Conservation (phyloP, 1,140 invertebrate genomes). For the Physella acuta region DNA sequence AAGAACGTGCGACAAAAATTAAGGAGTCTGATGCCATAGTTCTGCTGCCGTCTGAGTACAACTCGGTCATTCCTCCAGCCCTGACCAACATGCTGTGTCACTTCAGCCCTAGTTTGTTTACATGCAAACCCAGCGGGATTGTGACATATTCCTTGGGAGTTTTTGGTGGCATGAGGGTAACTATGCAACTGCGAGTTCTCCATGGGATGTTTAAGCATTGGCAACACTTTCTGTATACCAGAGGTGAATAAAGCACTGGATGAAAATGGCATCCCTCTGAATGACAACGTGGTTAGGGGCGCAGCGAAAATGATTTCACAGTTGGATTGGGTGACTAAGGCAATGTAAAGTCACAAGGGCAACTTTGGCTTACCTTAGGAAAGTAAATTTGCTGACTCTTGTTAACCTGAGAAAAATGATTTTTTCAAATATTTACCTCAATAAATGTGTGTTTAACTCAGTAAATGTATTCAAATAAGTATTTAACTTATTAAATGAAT, state of each 20-base stretch:
- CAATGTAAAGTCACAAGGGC: not conserved
- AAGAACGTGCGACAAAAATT: constrained; percentile 52
- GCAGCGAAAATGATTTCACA: not conserved
- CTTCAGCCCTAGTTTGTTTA: constrained; percentile 57
- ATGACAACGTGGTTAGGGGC: not conserved
- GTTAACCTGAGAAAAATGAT: too few species aligned
- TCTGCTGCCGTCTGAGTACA: constrained; percentile 62
- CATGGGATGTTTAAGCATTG: not conserved
- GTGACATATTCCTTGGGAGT: constrained; percentile 57
- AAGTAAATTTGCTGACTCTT: too few species aligned
- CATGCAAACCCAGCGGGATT: constrained; percentile 61
- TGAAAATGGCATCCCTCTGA: not conserved
- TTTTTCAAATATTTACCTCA: too few species aligned
- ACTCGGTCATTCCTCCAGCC: constrained; percentile 60
- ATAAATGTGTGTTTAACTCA: too few species aligned
- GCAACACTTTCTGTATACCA: not conserved
- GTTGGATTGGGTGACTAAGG: not conserved
- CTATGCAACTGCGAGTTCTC: not conserved
- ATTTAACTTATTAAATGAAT: too few species aligned
- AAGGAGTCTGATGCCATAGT: constrained; percentile 59
- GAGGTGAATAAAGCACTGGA: not conserved
- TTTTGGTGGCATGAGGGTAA: not conserved
- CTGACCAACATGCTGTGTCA: constrained; percentile 62
- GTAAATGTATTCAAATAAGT: too few species aligned
- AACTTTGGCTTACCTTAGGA: not conserved